Base-by-base conservation (phyloP, 35 echinoderm and acorn worm genomes). In the Heliocidaris erythrogramma region DNA sequence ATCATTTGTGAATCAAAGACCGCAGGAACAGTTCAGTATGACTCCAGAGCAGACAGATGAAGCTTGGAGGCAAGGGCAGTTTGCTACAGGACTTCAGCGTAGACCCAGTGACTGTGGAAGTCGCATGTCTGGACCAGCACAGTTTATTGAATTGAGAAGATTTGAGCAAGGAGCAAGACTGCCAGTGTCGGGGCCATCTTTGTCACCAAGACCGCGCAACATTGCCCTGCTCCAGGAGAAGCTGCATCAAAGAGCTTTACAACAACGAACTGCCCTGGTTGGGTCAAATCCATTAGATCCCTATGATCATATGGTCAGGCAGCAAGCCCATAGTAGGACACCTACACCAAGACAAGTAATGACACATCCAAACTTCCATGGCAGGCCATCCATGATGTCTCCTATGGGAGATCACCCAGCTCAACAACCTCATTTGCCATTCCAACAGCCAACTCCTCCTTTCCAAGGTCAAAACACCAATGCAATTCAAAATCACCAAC, bases 71-170 rank as follows among this genome's bases (percentile, higher is more conserved):
- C 96, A 91, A 30, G 85, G 88, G 94, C 94, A 32, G 47, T 94
- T 85, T 31, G 17, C 85, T 90, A 24, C 59, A 32, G 86, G 94
- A 7, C 86, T 49, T 18, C 50, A 32, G 13, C 47, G 91, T 13
- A 92, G 91, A 92, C 12, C 48, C 32, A 92, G 91, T 92, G 91
- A 92, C 50, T 18, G n/a, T 52, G 47, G 48, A 59, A 30, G 27
- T 30, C 47, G 91, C 31, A 30, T 30, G 9, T 48, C 49, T 92
- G 91, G 91, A 27, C 94, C 94, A 5, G 97, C 96, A 31, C 98
- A 90, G 32, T 99, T 97, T 53, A 99, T 99, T 97, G 98, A 99
- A 96, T 96, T 99, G 5, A 95, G 95, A 50, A 95, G 95, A 48
- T 91, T 96, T 95, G 96, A 97, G 71, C 71, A 94, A 48, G 93